Evolutionary conservation across 2,888 invertebrate genomes (phyloP).

Genomic region (Mactromeris polynyma): DNA sequence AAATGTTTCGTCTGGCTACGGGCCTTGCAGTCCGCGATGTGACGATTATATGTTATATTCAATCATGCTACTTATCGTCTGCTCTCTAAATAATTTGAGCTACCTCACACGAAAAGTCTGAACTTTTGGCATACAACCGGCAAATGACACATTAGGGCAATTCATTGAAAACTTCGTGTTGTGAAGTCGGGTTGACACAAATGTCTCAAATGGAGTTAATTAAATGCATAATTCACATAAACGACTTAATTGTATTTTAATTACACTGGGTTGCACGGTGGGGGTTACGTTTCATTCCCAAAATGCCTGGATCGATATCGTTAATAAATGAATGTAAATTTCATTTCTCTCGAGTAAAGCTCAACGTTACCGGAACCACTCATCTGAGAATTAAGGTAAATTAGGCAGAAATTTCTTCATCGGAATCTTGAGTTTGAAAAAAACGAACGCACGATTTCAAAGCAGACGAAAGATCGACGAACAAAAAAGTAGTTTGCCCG

Average conservation of each 20-base stretch:
- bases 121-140: background rate
- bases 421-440: no score
- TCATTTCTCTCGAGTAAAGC: background rate
- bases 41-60: no score
- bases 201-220: background rate
- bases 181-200: constrained; percentile 6
- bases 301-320: background rate
- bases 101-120: background rate
- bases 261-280: background rate
- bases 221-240: constrained; percentile 8
- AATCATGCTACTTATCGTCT: background rate
- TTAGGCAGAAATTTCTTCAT: no score
- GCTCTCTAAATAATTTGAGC: background rate
- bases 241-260: constrained; percentile 20
- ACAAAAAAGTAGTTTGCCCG: no score
- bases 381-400: background rate
- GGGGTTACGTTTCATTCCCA: background rate
- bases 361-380: background rate
- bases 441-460: no score
- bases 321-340: constrained; percentile 4
- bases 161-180: background rate
- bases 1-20: no score
- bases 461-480: no score
- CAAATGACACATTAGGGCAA: background rate
- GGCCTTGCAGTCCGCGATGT: no score